Evolutionary conservation across 2,797 vertebrate genomes (phyloP).

Genomic region (Microctenopoma lineatum): DNA sequence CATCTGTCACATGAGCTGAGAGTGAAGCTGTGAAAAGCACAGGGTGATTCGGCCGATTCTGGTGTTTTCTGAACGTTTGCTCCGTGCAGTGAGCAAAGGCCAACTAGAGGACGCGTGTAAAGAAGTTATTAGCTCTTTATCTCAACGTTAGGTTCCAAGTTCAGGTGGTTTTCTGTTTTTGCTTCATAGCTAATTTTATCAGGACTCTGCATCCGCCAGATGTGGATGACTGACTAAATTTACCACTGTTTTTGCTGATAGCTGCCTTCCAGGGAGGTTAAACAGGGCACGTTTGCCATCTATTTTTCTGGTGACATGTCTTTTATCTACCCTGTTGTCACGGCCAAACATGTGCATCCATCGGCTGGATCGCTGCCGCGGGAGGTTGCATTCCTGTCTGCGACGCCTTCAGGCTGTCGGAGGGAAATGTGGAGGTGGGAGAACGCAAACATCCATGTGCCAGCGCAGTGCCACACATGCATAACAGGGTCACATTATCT

Average conservation of each 20-base stretch:
- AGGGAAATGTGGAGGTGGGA: conserved; percentile 49
- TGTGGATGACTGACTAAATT: conserved; percentile 12
- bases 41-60: too few species aligned
- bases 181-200: conserved; percentile 36
- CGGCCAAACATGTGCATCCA: background rate
- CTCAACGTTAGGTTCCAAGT: conserved; percentile 6
- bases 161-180: conserved; percentile 39
- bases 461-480: conserved; percentile 49
- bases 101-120: too few species aligned
- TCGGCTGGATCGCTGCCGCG: background rate
- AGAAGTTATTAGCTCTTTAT: conserved; percentile 16
- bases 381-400: conserved; percentile 2
- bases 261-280: conserved; percentile 14
- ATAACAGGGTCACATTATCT: conserved; percentile 83
- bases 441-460: conserved; percentile 57
- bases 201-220: conserved; percentile 15
- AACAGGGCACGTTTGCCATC: conserved; percentile 17
- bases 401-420: conserved; percentile 19
- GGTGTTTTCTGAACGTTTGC: too few species aligned
- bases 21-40: too few species aligned
- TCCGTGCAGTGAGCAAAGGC: too few species aligned
- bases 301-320: conserved; percentile 33
- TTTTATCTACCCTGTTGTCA: conserved; percentile 1
- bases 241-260: conserved; percentile 29
- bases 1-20: too few species aligned